Conservation (phyloP, 2,888 invertebrate genomes). For the Diplazon laetatorius region DNA sequence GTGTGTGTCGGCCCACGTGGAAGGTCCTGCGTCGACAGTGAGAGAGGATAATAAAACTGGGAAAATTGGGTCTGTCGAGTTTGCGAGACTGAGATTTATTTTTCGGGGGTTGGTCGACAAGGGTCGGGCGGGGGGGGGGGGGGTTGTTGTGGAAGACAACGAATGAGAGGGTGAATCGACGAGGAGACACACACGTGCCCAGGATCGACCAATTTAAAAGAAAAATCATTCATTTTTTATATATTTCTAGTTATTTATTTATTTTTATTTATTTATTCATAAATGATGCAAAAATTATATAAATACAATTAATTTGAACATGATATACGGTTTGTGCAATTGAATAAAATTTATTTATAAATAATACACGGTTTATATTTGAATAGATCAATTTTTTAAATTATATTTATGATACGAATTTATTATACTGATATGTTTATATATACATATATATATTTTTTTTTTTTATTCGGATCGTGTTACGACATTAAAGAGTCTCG, state of each 20-base stretch:
- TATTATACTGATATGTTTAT: too few species aligned
- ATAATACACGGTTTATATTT: too few species aligned
- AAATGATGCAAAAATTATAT: too few species aligned
- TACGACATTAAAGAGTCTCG: too few species aligned
- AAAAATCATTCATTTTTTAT: constrained; percentile 16
- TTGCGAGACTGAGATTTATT: constrained; percentile 20
- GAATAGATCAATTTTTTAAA: too few species aligned
- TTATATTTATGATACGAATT: too few species aligned
- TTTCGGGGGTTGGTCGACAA: neutral
- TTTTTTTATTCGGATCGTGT: too few species aligned
- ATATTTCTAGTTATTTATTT: neutral
- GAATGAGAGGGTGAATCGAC: constrained; percentile 23
- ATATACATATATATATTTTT: too few species aligned
- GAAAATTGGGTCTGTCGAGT: constrained; percentile 36
- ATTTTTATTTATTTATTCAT: constrained; percentile 13
- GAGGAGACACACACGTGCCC: constrained; percentile 43
- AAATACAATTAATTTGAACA: too few species aligned
- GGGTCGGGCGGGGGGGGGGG: constrained; percentile 8
- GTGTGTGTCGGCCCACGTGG: neutral
- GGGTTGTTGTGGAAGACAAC: neutral
- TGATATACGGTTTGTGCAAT: too few species aligned
- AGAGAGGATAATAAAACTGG: constrained; percentile 21
- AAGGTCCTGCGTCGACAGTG: neutral
- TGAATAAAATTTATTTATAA: too few species aligned
- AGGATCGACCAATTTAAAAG: constrained; percentile 52